Evolutionary conservation across 1,140 invertebrate genomes (phyloP), one percentile per base, ranked within the genome.

Genomic region (Pseudomyrmex dendroicus): DNA sequence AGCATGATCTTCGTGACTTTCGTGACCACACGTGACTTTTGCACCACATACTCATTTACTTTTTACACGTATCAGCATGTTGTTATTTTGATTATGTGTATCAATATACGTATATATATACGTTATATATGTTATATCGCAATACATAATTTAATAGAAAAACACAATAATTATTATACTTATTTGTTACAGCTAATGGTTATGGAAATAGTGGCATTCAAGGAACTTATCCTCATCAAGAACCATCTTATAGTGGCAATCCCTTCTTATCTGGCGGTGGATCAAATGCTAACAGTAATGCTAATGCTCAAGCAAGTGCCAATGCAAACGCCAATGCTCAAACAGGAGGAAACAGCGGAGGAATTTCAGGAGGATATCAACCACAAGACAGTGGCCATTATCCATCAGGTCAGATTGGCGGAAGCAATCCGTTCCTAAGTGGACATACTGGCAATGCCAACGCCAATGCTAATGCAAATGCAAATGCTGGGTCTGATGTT

Each of bases 281-380:
- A 48, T 61, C 61, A 20, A 85, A 72, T 9, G 87, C 83, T 0
- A 84, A 76, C 9, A 86, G 84, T 7, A 80, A 90, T 10, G 83
- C 85, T 13, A 57, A 61, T 5, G 50, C 68, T 20, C 56, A 61
- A 15, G 54, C 61, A 3, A 84, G 72, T 5, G 56, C 74, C 1
- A 84, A 80, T 3, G 89, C 87, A 7, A 82, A 89, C 15, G 84
- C 88, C 8, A 50, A 59, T 8, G 82, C 76, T 25, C 68, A 67
- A 20, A 61, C 73, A n/a, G 54, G 25, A 0, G 22, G 59, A 50
- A 15, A 48, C 17, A 44, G 17, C 4, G 5, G n/a, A 73, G 17
- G 25, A 64, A 1, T 20, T 13, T 1, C 25, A 10, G 57, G 44
- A 48, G 22, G 48, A 64, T 44, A 59, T 44, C 50, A 52, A 22